phyloP scores from a whole-genome alignment of 2,797 vertebrate species.

The Lepilemur ruficaudatus region DNA sequence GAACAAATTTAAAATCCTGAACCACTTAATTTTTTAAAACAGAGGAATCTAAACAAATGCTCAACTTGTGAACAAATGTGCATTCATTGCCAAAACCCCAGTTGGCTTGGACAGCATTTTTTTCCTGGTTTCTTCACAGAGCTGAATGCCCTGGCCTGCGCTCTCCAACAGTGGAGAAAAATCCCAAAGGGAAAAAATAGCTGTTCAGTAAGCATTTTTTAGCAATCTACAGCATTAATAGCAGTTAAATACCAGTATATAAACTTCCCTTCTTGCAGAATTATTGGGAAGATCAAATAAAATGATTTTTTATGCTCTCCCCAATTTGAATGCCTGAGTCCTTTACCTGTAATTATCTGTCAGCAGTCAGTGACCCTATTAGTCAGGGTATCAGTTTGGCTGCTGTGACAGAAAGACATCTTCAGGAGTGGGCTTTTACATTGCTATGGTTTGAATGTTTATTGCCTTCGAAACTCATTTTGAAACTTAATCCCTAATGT shows the following conservation, averaged over 20 bases:
- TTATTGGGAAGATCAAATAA: background rate
- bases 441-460: background rate
- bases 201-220: background rate
- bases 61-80: slow-evolving; percentile 59
- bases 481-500: background rate
- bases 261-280: background rate
- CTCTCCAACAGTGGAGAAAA: background rate
- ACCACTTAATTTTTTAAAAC: slow-evolving; percentile 70
- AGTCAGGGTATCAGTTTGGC: background rate
- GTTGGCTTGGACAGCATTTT: slow-evolving; percentile 35
- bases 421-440: background rate
- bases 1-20: slow-evolving; percentile 57
- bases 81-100: slow-evolving; percentile 51
- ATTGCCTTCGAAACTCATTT: background rate
- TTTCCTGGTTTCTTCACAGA: background rate
- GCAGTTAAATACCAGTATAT: background rate
- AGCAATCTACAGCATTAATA: background rate
- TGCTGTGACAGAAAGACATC: background rate
- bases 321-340: background rate
- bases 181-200: background rate
- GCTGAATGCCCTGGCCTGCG: background rate
- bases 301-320: background rate
- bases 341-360: background rate
- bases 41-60: slow-evolving; percentile 69
- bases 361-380: background rate